Base-by-base conservation (phyloP, 2,888 invertebrate species). In the Notodonta ziczac region DNA sequence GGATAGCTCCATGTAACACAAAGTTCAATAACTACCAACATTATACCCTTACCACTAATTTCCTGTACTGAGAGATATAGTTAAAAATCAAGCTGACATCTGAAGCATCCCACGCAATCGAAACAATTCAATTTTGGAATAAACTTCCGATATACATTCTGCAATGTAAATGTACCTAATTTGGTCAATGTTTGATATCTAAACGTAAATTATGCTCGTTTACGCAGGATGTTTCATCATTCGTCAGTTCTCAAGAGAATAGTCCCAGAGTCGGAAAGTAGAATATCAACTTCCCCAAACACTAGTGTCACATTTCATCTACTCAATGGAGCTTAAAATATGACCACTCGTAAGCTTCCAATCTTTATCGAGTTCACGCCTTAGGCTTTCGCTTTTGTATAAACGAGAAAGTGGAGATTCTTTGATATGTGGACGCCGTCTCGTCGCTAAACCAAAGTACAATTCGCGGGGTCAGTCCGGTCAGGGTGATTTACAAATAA, bases 61-160 rank as follows among this genome's bases (percentile, higher is more conserved):
- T 92, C 93, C 93, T 93, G 93, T 93, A 93, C 91, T 91, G 92
- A 88, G 88, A 92, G 90, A 92, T 92, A 92, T 91, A 90, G 85
- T 88, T 88, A 87, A 86, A 85, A 87, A 83, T 79, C 78, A 81
- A 81, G 84, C 84, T 77, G 87, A 82, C 80, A 81, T 75, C 75
- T 76, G 76, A 72, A 76, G 74, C 77, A 80, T 78, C 74, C 70
- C 75, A 72, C 57, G 70, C 72, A 63, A 71, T 69, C 60, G 61
- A 40, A 16, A 50, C 8, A 16, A 50, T 14, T 50, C 14, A 14
- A 14, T 14, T 14, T 50, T 50, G n/a, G 5, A 44, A 44, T 44
- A 4, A 44, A 3, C 3, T 46, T 46, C n/a, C 13, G 46, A 46
- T n/a, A 46, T 46, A 46, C n/a, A n/a, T 46, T 46, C 6, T 46